Evolutionary conservation across 1,140 invertebrate species (phyloP), one percentile per base, ranked within the genome.

Genomic region (Capitella teleta): DNA sequence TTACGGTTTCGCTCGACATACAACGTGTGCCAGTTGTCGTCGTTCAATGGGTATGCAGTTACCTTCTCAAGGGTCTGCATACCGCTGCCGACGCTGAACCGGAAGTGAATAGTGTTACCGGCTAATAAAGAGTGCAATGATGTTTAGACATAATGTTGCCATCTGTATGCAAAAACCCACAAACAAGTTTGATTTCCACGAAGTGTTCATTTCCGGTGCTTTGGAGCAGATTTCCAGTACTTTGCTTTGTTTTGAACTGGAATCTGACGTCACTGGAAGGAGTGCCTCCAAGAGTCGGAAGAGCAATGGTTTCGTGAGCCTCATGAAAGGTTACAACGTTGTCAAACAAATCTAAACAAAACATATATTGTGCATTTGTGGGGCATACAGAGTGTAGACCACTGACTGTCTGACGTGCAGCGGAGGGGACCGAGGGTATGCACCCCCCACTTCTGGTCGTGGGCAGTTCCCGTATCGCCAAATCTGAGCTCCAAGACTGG

Each of bases 201-300:
- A 69, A 72, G 47, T 70, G 62, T 28, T 47, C 38, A 0, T 84
- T 82, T 3, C 93, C 93, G 64, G 79, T 86, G 45, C 85, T 85
- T 67, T 96, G 88, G 44, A 97, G 78, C 2, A 98, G 76, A 0
- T 95, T 87, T n/a, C 89, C 89, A 66, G 90, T 86, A 48, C 83
- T 79, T 5, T 80, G 77, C 0, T 91, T 94, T 0, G 94, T 97
- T 63, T 84, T 87, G 66, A 98, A 97, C 70, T 97, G 90, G 63
- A 97, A 88, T 70, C 93, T 93, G 63, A 98, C 94, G 73, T 97
- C 94, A 14, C 89, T 88, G 55, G 86, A 89, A 70, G 91, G 87
- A 10, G 87, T 85, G 67, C 93, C 85, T 62, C 94, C 87, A 28
- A 90, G 90, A 2, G 82, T 81, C 1, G 89, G 87, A 47, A 97